A percentile compares a stretch with the other conserved stretches of the same genome.
Conservation (phyloP, 2,113 vertebrate genomes). For the Mobula birostris region DNA sequence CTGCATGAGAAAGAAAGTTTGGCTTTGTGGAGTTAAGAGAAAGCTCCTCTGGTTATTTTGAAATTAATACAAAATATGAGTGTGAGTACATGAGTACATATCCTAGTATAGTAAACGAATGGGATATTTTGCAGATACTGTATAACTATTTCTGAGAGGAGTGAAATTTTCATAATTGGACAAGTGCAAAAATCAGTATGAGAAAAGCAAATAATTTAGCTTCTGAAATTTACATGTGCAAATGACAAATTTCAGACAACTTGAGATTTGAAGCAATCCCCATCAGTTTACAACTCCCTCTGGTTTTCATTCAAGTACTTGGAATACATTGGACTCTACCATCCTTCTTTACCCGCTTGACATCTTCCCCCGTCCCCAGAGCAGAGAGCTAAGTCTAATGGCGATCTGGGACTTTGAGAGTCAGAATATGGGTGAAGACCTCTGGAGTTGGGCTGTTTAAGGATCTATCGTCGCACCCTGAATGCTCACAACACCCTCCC, state of each 20-base stretch:
- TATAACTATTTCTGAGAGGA: background rate
- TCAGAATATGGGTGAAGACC: no score
- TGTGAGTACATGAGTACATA: background rate
- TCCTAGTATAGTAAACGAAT: background rate
- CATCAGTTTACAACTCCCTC: no score
- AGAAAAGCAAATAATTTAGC: background rate
- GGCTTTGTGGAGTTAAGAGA: background rate
- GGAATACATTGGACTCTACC: background rate
- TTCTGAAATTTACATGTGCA: background rate
- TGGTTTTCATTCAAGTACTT: background rate
- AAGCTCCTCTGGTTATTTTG: background rate
- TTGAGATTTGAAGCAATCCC: no score
- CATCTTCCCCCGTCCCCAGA: no score
- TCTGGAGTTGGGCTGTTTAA: no score
- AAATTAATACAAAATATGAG: background rate
- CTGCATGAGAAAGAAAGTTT: background rate
- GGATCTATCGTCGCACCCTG: no score
- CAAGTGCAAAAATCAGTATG: background rate
- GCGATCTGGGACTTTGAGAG: background rate
- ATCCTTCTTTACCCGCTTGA: background rate
- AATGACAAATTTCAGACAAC: background rate
- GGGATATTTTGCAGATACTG: background rate
- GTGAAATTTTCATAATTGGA: background rate
- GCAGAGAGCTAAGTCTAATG: background rate
- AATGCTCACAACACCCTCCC: no score